Base-by-base conservation (phyloP, 2,113 vertebrate species). In the Telmatochromis brachygnathus region DNA sequence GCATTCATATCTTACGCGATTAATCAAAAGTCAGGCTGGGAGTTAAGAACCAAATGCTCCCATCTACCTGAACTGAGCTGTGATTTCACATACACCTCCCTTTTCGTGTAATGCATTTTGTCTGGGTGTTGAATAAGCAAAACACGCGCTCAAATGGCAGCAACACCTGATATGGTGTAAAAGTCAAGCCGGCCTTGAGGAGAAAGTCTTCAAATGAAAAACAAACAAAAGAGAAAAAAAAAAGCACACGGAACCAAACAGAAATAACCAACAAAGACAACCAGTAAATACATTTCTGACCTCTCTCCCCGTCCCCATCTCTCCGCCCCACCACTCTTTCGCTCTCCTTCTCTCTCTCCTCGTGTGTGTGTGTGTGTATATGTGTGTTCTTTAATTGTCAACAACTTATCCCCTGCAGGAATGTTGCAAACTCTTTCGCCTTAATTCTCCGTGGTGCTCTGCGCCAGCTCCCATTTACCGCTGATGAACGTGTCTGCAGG, bases 351-450 rank as follows among this genome's bases (percentile, higher is more conserved):
- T 35, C 60, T 12, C 58, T 65, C 17, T 35, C 30, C 60, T 35
- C 4, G 28, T 1, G 23, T 23, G 23, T 54, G 19, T 54, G 11
- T 23, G 12, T 56, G 58, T 55, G 11, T 23, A 4, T 30, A 1
- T 6, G 1, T 60, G 91, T 89, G 54, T 90, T 94, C 90, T 94
- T 95, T 95, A 96, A 96, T 96, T 95, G 93, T 96, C 94, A 95
- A 89, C 95, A 96, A 95, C 94, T 92, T 93, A 94, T 94, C 94
- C 96, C 96, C 85, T 84, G 95, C 95, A 97, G 95, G 95, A 94
- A 95, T 91, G 56, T 86, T 79, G 84, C 89, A 90, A 95, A 95
- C 88, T 95, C 92, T 94, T 94, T 91, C 86, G 92, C 94, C 89
- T 94, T 93, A 93, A 94, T 95, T 93, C 94, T 95, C 91, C 35